phyloP scores from a whole-genome alignment of 1,140 invertebrate genomes.

The Drosophila pseudoobscura region DNA sequence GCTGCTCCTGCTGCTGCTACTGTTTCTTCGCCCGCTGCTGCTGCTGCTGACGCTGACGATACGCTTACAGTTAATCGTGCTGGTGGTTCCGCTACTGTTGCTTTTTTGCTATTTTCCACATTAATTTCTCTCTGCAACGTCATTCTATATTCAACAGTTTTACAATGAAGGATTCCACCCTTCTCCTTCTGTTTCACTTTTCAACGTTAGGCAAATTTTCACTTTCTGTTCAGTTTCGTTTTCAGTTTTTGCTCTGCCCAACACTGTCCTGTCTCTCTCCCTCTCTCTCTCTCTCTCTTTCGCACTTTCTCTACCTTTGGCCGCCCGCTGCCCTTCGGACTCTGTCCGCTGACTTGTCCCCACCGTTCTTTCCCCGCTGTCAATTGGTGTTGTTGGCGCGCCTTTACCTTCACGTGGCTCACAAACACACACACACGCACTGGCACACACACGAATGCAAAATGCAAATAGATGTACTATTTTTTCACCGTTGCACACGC shows the following conservation, averaged over 20 bases:
- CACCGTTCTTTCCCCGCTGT: conserved; percentile 8
- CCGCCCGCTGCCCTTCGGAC: neutral
- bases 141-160: conserved; percentile 80
- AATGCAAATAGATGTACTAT: conserved; percentile 17
- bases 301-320: conserved; percentile 50
- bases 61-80: conserved; percentile 33
- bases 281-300: conserved; percentile 33
- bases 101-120: conserved; percentile 67
- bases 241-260: conserved; percentile 31
- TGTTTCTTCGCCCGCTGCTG: conserved; percentile 26
- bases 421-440: conserved; percentile 22
- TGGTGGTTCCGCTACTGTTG: conserved; percentile 47
- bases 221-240: conserved; percentile 50
- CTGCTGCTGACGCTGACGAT: conserved; percentile 13
- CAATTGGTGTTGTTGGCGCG: conserved; percentile 60
- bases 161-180: conserved; percentile 42
- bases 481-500: conserved; percentile 21
- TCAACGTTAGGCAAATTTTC: conserved; percentile 34
- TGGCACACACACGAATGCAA: conserved; percentile 16
- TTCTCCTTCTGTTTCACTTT: conserved; percentile 13
- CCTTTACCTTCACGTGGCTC: conserved; percentile 73
- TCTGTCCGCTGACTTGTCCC: conserved; percentile 5
- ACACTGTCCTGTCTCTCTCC: conserved; percentile 37
- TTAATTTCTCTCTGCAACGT: conserved; percentile 80
- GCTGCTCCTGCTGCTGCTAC: conserved; percentile 27